Conservation (phyloP, 2,888 invertebrate species). For the Ornithoptera alexandrae region DNA sequence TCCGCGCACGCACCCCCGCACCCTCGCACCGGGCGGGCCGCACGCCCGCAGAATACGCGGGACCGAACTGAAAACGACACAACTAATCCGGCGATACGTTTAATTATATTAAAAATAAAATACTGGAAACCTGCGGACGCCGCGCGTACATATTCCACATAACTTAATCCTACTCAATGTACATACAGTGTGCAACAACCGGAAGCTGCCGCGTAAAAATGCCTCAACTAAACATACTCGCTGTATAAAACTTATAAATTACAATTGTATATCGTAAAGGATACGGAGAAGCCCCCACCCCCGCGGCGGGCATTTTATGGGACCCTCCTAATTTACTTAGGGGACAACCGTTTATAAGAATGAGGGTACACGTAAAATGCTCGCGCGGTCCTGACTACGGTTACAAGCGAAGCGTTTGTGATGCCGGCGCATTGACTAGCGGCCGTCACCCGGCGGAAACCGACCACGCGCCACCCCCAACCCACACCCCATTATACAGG, state of each 20-base stretch:
- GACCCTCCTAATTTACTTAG: too few relatives aligned
- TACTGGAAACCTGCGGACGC: constrained; percentile 18
- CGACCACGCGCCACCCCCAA: constrained; percentile 54
- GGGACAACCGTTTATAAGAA: not conserved
- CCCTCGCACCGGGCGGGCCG: constrained; percentile 11
- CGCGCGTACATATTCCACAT: constrained; percentile 6
- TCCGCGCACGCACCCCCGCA: not conserved
- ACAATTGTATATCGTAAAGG: constrained; percentile 6
- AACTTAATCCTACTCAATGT: constrained; percentile 1
- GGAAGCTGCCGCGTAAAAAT: constrained; percentile 20
- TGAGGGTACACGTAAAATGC: constrained; percentile 17
- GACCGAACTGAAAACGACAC: not conserved
- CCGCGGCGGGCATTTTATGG: too few relatives aligned
- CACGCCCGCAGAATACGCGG: constrained; percentile 7
- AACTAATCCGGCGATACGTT: not conserved
- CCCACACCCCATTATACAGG: constrained; percentile 45
- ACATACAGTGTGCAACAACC: constrained; percentile 13
- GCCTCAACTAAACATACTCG: constrained; percentile 14
- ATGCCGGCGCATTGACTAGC: constrained; percentile 76
- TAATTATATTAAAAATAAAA: constrained; percentile 20
- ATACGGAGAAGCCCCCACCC: not conserved
- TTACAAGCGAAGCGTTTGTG: constrained; percentile 50
- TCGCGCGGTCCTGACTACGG: constrained; percentile 29
- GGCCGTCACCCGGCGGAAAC: constrained; percentile 64
- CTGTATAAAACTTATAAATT: constrained; percentile 19